Conservation (phyloP, 2,797 vertebrate genomes). For the Dipus sagitta region DNA sequence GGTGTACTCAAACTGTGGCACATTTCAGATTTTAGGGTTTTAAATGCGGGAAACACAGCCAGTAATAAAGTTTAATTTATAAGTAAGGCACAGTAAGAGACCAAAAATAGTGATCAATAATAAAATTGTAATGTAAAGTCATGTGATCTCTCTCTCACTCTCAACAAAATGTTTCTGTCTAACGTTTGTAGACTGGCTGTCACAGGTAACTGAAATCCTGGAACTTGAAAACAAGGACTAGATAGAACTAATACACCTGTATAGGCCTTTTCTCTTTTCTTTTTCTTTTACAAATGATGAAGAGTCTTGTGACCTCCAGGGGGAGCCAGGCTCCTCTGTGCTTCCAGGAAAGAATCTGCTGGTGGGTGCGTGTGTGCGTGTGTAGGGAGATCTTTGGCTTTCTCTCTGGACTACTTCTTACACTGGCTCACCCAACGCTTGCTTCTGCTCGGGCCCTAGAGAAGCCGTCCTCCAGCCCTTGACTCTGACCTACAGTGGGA, state of each 20-base stretch:
- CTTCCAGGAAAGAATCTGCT: rapidly evolving
- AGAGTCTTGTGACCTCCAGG: neutral
- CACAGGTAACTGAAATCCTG: neutral
- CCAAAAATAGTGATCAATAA: no score
- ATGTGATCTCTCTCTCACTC: neutral
- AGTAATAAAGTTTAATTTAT: neutral
- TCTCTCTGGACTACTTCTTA: neutral
- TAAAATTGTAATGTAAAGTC: neutral
- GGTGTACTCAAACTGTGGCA: neutral
- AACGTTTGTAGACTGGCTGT: no score
- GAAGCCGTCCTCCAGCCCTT: neutral
- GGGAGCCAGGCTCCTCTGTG: neutral
- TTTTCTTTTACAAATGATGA: neutral
- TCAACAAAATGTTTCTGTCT: neutral
- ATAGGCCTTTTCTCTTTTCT: neutral
- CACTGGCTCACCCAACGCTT: no score
- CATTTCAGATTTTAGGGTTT: neutral
- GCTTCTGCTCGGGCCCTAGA: neutral
- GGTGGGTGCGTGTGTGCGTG: rapidly evolving
- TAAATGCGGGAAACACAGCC: no score
- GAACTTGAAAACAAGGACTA: neutral
- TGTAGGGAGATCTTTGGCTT: neutral
- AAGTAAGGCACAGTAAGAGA: neutral
- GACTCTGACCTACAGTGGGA: neutral
- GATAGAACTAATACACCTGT: neutral